Evolutionary conservation across 64 coral and sea anemone species (phyloP), one percentile per base, ranked within the genome.

Genomic region (Trachythela sp.): DNA sequence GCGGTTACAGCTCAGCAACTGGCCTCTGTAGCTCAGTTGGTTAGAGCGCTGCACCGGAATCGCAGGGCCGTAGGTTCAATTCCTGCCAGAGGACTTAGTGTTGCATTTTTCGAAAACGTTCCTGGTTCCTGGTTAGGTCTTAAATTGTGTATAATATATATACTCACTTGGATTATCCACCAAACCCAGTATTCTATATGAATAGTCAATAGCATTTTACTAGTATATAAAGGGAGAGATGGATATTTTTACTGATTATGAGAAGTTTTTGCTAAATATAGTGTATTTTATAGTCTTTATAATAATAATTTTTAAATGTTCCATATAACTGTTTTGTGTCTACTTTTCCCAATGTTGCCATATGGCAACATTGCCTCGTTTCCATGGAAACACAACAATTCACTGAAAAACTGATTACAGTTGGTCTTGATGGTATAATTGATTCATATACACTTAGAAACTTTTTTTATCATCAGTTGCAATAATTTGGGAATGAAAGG

Each of bases 401-500:
- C 7, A 24, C 10, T 26, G 32, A 2, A 1, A 72, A 72, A 72
- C 11, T 11, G 33, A 31, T 26, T 72, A 72, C 11, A 72, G 1
- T 72, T 72, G 68, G 11, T 72, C 1, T 22, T 72, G 17, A 10
- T 72, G 68, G 68, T 26, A 22, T 72, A 72, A 26, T 27, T 22
- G 26, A 14, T 26, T 72, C 18, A 31, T 22, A 72, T 22, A 72
- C 11, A 72, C n/a, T 22, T 26, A 8, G 24, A 72, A 72, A 72
- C 0, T 2, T 70, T 72, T 2, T 72, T 72, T 31, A n/a, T 72
- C 9, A 26, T n/a, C 15, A 2, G 68, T 72, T 22, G 14, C 26
- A 72, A 22, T 72, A 72, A 72, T 72, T 72, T 72, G 68, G 68
- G 68, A 70, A 70, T 5, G 64, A 70, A 70, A 2, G 68, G 68